These are phyloP conservation scores for Trichogramma evanescens DNA, from an alignment of 2,888 invertebrate species.

Conservation along the genomic window DNA sequence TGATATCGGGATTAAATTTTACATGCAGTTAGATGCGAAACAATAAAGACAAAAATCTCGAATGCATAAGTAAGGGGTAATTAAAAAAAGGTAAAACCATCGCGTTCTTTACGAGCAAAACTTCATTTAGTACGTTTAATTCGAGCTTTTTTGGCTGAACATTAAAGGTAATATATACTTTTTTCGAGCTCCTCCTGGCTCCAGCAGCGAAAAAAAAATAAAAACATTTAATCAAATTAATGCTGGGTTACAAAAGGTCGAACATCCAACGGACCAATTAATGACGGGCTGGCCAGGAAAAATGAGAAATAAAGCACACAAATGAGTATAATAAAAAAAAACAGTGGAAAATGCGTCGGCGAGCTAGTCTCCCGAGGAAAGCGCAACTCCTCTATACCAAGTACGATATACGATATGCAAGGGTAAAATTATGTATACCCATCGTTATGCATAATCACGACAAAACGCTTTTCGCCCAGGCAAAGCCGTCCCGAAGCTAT, in stretches of 20 bases:
- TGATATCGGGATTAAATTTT: not conserved
- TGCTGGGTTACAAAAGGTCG: not conserved
- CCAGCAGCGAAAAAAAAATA: too few species aligned
- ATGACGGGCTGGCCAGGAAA: conserved; percentile 5
- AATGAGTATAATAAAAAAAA: not conserved
- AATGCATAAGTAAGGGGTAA: conserved; percentile 8
- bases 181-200: too few species aligned
- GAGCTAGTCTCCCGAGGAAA: not conserved
- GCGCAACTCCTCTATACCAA: not conserved
- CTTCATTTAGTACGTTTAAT: too few species aligned
- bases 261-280: conserved; percentile 11
- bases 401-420: not conserved
- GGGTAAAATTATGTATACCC: conserved; percentile 9
- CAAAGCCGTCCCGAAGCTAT: too few species aligned
- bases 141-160: too few species aligned
- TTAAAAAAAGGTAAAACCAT: conserved; percentile 5
- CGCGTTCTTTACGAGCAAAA: too few species aligned
- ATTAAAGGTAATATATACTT: too few species aligned
- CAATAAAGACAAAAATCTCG: not conserved
- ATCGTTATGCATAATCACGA: conserved; percentile 23
- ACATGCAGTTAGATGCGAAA: not conserved
- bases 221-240: conserved; percentile 3
- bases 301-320: not conserved
- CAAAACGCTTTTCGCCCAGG: conserved; percentile 12
- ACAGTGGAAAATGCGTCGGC: not conserved